Conservation (phyloP, 2,797 vertebrate species). For the Thaleichthys pacificus region DNA sequence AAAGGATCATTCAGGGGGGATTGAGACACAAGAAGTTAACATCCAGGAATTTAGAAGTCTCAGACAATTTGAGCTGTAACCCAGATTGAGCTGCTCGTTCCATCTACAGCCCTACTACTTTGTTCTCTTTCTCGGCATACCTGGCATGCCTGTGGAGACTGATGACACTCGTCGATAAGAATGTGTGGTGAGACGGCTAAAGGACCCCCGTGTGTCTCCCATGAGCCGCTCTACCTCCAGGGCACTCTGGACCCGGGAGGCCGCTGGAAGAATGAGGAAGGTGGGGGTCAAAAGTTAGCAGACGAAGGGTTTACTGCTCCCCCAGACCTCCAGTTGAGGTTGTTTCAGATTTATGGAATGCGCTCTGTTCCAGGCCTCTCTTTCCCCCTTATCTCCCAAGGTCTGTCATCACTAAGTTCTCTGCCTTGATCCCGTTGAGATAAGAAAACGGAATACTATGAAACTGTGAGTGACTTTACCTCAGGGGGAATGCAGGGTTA, state of each 20-base stretch:
- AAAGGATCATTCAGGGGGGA: constrained; percentile 5
- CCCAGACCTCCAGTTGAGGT: neutral
- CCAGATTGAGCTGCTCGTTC: constrained; percentile 28
- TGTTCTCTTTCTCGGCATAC: constrained; percentile 44
- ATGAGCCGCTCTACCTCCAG: constrained; percentile 5
- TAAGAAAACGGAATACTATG: constrained; percentile 9
- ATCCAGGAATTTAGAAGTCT: constrained; percentile 16
- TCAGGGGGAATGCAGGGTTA: constrained; percentile 17
- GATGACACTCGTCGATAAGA: constrained; percentile 55
- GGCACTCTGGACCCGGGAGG: constrained; percentile 32
- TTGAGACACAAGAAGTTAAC: constrained; percentile 10
- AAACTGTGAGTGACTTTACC: neutral
- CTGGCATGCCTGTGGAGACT: constrained; percentile 43
- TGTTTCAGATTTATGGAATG: constrained; percentile 11
- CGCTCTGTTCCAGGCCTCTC: neutral
- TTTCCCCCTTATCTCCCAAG: constrained; percentile 2
- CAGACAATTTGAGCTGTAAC: constrained; percentile 14
- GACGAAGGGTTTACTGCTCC: neutral
- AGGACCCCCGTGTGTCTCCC: constrained; percentile 31
- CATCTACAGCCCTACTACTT: neutral
- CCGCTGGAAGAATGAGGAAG: constrained; percentile 14
- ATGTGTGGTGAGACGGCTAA: constrained; percentile 37
- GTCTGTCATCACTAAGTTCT: neutral
- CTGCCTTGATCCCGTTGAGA: neutral
- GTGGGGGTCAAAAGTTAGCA: neutral